Base-by-base conservation (phyloP, 1,140 invertebrate species). In the Drosophila ananassae region DNA sequence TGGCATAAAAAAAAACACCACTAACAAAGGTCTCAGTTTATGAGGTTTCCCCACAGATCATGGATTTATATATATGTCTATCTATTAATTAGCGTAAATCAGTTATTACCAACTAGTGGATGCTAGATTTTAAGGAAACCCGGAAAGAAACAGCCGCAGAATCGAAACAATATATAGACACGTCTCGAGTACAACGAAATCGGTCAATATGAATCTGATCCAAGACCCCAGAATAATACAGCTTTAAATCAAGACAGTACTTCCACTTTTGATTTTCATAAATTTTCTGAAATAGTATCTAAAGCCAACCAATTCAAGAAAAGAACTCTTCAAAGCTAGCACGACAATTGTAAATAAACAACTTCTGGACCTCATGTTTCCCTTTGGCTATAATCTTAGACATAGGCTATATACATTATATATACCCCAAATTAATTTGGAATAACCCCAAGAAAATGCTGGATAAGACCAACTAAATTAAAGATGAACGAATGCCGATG, bases 401-500 rank as follows among this genome's bases (percentile, higher is more conserved):
- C 28, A 66, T 59, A 75, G 13, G 12, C 34, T 52, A 71, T 77
- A 68, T 75, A 81, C 56, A 66, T 50, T 68, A 62, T 58, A 73
- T 74, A 57, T 56, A 64, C 39, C 64, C 61, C 73, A 76, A 76
- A 76, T 68, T 82, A 41, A 69, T 79, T 83, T 83, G 77, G 72
- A 67, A 67, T 48, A 76, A 72, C 34, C 59, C 54, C 73, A 17
- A 17, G n/a, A 56, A 64, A 64, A 83, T 67, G 82, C 83, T 87
- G 83, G 83, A 87, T 83, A 87, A 89, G 82, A 87, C 83, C 78
- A 87, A 89, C 78, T 89, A 87, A 87, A 87, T 89, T 87, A 81
- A 85, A 61, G 57, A 68, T 67, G 21, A 64, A 44, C 44, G 34
- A 74, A 63, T 48, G 67, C 60, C 69, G n/a, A 24, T n/a, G 24